phyloP scores from a whole-genome alignment of 2,888 invertebrate species.

The Parasteatoda lunata region DNA sequence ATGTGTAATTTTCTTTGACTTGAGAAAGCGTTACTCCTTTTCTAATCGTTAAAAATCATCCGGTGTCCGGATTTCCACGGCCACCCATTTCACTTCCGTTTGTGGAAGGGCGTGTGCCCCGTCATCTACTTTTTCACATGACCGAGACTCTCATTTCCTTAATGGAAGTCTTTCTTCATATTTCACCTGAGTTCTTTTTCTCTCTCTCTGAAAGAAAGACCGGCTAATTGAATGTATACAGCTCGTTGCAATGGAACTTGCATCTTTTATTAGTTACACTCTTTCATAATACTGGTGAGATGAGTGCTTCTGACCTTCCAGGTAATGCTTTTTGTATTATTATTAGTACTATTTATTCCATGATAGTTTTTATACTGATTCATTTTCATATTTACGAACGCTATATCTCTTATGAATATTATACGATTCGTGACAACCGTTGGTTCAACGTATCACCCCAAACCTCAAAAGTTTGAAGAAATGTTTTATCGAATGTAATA shows the following conservation, averaged over 20 bases:
- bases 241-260: neutral
- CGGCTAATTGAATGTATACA: neutral
- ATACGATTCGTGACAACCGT: too few relatives aligned
- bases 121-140: neutral
- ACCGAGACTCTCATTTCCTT: neutral
- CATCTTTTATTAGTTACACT: neutral
- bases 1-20: too few relatives aligned
- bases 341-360: too few relatives aligned
- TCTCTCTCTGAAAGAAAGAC: too few relatives aligned
- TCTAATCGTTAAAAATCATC: neutral
- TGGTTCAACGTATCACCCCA: too few relatives aligned
- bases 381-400: too few relatives aligned
- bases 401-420: too few relatives aligned
- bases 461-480: too few relatives aligned
- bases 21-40: neutral
- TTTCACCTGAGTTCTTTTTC: neutral
- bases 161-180: neutral
- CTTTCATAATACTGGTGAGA: neutral
- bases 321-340: too few relatives aligned
- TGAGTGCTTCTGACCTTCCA: too few relatives aligned
- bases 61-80: constrained; percentile 16
- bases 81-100: constrained; percentile 8
- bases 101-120: neutral
- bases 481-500: too few relatives aligned
- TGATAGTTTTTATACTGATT: too few relatives aligned